Evolutionary conservation across 2,888 invertebrate genomes (phyloP).

Genomic region (Lasioglossum figueresi): DNA sequence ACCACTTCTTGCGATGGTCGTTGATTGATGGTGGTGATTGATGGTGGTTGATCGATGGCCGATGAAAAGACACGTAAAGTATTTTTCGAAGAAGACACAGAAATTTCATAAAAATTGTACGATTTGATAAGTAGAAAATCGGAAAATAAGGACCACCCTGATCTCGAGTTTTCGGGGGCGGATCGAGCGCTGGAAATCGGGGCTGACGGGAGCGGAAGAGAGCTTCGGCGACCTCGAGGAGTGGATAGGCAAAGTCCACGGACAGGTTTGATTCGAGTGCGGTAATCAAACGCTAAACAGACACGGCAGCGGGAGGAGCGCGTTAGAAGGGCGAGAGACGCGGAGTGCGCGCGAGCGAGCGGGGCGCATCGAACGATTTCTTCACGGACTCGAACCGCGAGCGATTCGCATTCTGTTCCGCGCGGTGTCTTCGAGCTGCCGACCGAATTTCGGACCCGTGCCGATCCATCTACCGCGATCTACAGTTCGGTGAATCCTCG

Average conservation of each 20-base stretch:
- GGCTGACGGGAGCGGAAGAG: background rate
- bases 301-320: background rate
- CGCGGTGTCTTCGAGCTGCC: constrained; percentile 31
- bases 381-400: background rate
- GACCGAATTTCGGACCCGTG: background rate
- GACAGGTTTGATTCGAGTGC: background rate
- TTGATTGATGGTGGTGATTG: no score
- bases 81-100: no score
- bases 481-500: background rate
- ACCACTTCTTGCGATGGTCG: no score
- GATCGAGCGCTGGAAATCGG: background rate
- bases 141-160: no score
- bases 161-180: no score
- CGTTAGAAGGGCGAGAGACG: constrained; percentile 14
- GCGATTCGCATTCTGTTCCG: constrained; percentile 33
- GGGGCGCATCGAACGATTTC: constrained; percentile 21
- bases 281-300: background rate
- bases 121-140: no score
- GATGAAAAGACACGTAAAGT: no score
- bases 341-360: background rate
- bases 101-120: no score
- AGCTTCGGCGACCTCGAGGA: background rate
- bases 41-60: no score
- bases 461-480: background rate
- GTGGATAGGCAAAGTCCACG: background rate